Evolutionary conservation across 2,888 invertebrate genomes (phyloP).

Genomic region (Itoplectis maculator): DNA sequence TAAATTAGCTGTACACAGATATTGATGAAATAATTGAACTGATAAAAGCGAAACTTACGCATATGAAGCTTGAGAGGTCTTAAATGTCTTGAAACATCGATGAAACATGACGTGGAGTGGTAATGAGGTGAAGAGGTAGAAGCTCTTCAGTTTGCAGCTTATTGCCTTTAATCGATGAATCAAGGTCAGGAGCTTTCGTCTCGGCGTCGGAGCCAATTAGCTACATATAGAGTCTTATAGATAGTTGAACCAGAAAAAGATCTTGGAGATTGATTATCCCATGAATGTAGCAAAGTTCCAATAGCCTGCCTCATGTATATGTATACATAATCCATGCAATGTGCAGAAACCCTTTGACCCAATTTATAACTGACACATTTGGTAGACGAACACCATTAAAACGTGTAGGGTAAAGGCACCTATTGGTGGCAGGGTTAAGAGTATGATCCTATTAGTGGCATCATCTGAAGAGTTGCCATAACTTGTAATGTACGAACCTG

Average conservation of each 20-base stretch:
- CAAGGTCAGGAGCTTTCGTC: slow-evolving; percentile 54
- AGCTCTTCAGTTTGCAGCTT: slow-evolving; percentile 11
- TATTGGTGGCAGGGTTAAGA: no score
- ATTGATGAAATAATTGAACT: slow-evolving; percentile 18
- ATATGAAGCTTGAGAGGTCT: slow-evolving; percentile 38
- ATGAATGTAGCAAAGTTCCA: neutral
- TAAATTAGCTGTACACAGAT: neutral
- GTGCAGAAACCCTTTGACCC: slow-evolving; percentile 31
- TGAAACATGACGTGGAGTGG: slow-evolving; percentile 18
- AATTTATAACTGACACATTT: neutral
- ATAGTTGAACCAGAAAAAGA: neutral
- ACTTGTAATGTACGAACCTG: no score
- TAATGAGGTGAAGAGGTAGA: slow-evolving; percentile 1
- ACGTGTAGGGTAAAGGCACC: no score
- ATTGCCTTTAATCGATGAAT: slow-evolving; percentile 52
- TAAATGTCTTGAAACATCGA: slow-evolving; percentile 42
- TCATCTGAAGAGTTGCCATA: no score
- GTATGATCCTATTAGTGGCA: no score
- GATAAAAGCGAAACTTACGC: slow-evolving; percentile 36
- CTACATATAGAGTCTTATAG: slow-evolving; percentile 1
- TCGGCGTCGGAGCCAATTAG: slow-evolving; percentile 23
- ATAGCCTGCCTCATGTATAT: no score
- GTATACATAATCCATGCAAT: slow-evolving; percentile 50
- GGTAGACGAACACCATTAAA: no score
- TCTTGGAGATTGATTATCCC: no score